Evolutionary conservation across 1,140 invertebrate genomes (phyloP), one percentile per base, ranked within the genome.

Genomic region (Leguminivora glycinivorella): DNA sequence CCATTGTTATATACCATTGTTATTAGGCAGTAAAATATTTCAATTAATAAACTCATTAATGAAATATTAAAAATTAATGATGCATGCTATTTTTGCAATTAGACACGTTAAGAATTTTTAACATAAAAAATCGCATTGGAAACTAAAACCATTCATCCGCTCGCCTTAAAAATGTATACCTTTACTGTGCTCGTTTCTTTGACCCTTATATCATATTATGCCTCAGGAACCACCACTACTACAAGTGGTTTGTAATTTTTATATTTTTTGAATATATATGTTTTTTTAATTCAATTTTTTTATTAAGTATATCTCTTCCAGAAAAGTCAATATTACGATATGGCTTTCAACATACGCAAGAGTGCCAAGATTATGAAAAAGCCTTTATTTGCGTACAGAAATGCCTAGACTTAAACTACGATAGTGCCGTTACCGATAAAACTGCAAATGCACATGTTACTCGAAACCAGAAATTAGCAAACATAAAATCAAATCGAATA

Each of bases 391-490:
- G 88, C 67, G 72, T 90, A 63, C 78, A 78, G 68, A 86, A 85
- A 76, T 90, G 88, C 69, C 52, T 84, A 67, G 82, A 85, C 63
- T 71, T 79, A 14, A 72, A 75, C 12, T 90, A 75, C 24, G 80
- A 90, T 60, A 68, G 86, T 3, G 88, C 88, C 7, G 43, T 77
- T 40, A 72, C 87, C 22, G 82, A 90, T 70, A 83, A 83, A 78
- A 84, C 26, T 90, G 88, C 63, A 74, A 76, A 43, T 90, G 88
- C 68, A 85, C 79, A 31, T 90, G 88, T 72, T 80, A 80, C 31
- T 17, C 52, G 6, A 85, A 84, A 2, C 74, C 75, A 22, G 75
- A 76, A 4, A 86, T 83, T 58, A 76, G 72, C 25, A 82, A 84
- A 74, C 38, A 56, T 43, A 71, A 29, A 34, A 66, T 19, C 14